A percentile compares a stretch with the other conserved stretches of the same genome.
phyloP scores from a whole-genome alignment of 2,113 vertebrate species.

The human (Homo sapiens) region GRCh38 chr15:73390001-73390500 shows the following conservation, averaged over 20 bases:
- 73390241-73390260: too few species aligned
- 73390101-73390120: background rate
- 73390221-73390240: background rate
- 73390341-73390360: background rate
- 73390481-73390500: background rate
- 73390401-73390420: background rate
- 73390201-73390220: background rate
- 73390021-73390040: background rate
- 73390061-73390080: background rate
- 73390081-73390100: background rate
- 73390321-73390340: background rate
- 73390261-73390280: background rate
- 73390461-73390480: background rate
- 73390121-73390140: background rate
- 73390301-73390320: background rate
- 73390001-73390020: background rate
- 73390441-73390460: background rate
- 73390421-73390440: background rate
- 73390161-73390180: background rate
- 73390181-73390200: background rate
- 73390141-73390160: background rate
- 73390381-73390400: background rate
- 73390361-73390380: background rate
- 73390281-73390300: background rate
- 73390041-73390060: background rate